Base-by-base conservation (phyloP, 2,113 vertebrate genomes). In the Paralichthys olivaceus region DNA sequence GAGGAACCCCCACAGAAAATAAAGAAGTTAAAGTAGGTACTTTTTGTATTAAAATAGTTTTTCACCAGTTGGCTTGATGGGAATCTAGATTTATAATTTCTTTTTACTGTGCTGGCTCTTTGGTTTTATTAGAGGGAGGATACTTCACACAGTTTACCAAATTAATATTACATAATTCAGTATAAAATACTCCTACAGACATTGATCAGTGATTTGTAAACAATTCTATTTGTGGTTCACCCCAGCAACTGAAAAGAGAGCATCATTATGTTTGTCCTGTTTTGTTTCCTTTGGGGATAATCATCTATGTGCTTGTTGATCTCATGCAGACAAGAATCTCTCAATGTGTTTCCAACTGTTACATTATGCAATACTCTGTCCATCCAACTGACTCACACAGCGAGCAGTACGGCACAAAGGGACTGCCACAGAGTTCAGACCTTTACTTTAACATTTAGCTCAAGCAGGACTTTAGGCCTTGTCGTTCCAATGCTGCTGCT, bases 91-190 rank as follows among this genome's bases (percentile, higher is more conserved):
- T 12, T 25, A 17, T 28, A 14, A 2, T 45, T 23, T 64, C 8
- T 32, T 70, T 54, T 43, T 3, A 12, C 22, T 49, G 3, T 57
- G 5, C 8, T 19, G n/a, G 45, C n/a, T 54, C 34, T 45, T 15
- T 22, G 59, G 25, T 45, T 63, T 2, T 72, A 51, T 23, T n/a
- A 51, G 2, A 51, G 49, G 34, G 7, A 49, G 7, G 8, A 64
- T 59, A 78, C 72, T 59, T 83, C 82, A 69, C 60, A 59, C 62
- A 43, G 7, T 37, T 6, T 43, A 4, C 54, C 25, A 23, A 54
- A 60, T 4, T 6, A 37, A 49, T 68, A 49, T 68, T n/a, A 58
- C 2, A 53, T 56, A n/a, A 0, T 6, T 9, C 3, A 45, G 34
- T 15, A n/a, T 22, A 43, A 43, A 63, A 17, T 8, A 55, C 23